Conservation (phyloP, 2,888 invertebrate species). For the Cheilosia scutellata region DNA sequence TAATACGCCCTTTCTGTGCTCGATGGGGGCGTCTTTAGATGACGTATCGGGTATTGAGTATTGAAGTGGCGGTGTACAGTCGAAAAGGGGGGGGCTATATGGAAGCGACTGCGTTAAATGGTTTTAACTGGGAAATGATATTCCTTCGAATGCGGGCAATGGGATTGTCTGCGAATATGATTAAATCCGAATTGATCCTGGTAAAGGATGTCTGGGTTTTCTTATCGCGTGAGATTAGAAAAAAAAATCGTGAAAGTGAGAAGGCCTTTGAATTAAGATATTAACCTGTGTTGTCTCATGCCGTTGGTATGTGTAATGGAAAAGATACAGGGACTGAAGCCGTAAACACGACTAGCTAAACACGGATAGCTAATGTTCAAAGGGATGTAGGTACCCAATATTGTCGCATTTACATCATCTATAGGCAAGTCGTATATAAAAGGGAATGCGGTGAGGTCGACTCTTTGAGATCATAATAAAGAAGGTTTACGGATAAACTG, state of each 20-base stretch:
- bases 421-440: no score
- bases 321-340: neutral
- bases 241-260: neutral
- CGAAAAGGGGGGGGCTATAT: neutral
- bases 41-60: conserved; percentile 68
- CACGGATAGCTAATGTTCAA: neutral
- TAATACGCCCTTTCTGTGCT: conserved; percentile 65
- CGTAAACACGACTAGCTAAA: neutral
- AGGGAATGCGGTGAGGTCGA: no score
- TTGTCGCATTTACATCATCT: no score
- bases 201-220: conserved; percentile 64
- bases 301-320: neutral
- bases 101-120: conserved; percentile 54
- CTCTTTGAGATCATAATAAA: no score
- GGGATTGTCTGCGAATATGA: conserved; percentile 68
- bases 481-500: no score
- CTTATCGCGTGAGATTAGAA: conserved; percentile 42
- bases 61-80: conserved; percentile 12
- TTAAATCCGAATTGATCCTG: conserved; percentile 49
- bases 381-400: no score
- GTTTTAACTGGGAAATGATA: conserved; percentile 41
- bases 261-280: neutral
- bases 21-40: conserved; percentile 61
- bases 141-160: conserved; percentile 1
- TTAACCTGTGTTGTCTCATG: neutral